These are phyloP conservation scores for Exephanes ischioxanthus DNA, from an alignment of 2,888 invertebrate species.

Conservation along the genomic window DNA sequence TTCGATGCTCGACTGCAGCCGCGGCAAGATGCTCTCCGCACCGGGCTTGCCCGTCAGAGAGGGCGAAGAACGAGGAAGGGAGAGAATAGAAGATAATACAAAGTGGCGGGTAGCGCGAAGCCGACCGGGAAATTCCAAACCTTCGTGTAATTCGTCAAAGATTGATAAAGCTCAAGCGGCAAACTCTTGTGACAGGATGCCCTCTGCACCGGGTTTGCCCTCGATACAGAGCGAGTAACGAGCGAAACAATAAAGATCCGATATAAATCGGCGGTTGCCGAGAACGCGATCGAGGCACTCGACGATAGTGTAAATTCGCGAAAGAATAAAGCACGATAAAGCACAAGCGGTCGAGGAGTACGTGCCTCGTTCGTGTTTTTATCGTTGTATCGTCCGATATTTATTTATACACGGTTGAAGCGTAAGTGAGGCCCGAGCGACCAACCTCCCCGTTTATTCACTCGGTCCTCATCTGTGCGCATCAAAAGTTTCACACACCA, in stretches of 20 bases:
- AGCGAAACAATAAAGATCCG: too few relatives aligned
- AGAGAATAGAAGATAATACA: not conserved
- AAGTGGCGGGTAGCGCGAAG: not conserved
- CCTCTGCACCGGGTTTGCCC: not conserved
- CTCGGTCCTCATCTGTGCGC: not conserved
- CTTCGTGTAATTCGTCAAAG: conserved; percentile 2
- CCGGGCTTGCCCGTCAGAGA: not conserved
- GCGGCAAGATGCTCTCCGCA: conserved; percentile 1
- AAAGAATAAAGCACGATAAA: too few relatives aligned
- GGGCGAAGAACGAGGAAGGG: not conserved
- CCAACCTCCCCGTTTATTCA: not conserved
- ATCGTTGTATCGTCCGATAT: not conserved
- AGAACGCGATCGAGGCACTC: too few relatives aligned
- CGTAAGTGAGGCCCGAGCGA: not conserved
- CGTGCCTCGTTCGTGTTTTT: not conserved
- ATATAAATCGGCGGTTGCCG: too few relatives aligned
- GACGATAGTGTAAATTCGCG: too few relatives aligned
- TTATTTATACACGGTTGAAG: not conserved
- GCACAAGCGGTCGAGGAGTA: not conserved
- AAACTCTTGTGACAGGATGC: not conserved
- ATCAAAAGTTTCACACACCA: not conserved
- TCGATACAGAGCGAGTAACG: too few relatives aligned
- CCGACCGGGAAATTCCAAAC: not conserved
- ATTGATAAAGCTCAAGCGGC: not conserved
- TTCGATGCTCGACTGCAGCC: conserved; percentile 11